Conservation (phyloP, 2,113 vertebrate species). For the Calonectris borealis region DNA sequence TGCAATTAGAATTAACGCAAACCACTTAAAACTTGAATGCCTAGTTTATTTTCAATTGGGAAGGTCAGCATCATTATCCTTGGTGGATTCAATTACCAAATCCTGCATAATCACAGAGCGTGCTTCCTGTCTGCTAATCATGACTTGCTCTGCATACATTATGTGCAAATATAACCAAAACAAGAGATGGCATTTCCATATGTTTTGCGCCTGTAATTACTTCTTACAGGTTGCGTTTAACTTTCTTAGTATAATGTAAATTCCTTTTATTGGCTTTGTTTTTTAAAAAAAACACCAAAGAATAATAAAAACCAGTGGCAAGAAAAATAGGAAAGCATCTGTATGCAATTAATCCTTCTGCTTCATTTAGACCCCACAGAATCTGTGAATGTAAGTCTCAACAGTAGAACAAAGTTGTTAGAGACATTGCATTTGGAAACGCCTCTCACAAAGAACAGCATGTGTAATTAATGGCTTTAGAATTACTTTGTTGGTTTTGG, state of each 20-base stretch:
- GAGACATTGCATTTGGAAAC: neutral
- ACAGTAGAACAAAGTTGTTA: conserved; percentile 34
- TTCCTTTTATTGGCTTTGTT: conserved; percentile 15
- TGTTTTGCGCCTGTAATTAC: conserved; percentile 36
- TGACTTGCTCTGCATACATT: conserved; percentile 27
- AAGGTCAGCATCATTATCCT: conserved; percentile 72
- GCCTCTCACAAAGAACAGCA: neutral
- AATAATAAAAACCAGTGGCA: neutral
- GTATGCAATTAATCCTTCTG: conserved; percentile 40
- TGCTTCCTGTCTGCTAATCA: conserved; percentile 62
- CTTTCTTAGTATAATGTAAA: conserved; percentile 42
- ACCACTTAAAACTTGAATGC: conserved; percentile 55
- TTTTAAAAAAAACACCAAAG: neutral
- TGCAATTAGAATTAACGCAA: conserved; percentile 62
- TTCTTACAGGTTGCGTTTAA: conserved; percentile 41
- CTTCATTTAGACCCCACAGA: conserved; percentile 42
- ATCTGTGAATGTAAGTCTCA: conserved; percentile 20
- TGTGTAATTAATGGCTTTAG: neutral
- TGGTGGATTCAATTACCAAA: conserved; percentile 65
- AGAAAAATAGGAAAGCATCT: conserved; percentile 39
- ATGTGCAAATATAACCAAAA: conserved; percentile 46
- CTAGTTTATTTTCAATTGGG: conserved; percentile 68
- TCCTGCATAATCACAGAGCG: conserved; percentile 36
- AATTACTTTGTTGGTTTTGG: neutral
- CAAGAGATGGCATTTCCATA: conserved; percentile 46